Evolutionary conservation across 2,113 vertebrate species (phyloP), one percentile per base, ranked within the genome.

Genomic region (Cheirogaleus medius): DNA sequence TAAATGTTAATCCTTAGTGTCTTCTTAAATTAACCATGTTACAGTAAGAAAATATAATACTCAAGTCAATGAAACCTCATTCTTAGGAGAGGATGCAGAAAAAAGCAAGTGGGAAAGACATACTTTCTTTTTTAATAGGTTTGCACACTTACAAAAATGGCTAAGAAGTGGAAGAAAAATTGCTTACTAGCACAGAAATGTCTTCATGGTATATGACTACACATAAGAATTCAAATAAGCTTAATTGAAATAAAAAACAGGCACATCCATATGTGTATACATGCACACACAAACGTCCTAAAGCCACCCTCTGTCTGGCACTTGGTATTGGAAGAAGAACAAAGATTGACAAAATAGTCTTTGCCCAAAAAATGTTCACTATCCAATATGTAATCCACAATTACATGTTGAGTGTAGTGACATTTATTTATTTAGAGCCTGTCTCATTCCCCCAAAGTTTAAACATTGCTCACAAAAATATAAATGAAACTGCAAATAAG

Each of bases 121-220:
- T 0, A 54, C 32, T 77, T 66, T 49, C 37, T 37, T 44, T 94
- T 37, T 23, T 1, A 76, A 39, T 18, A 69, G 23, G 3, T 6
- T 54, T 8, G 3, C 15, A 23, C 5, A 39, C 21, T 49, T 83
- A 11, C 1, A 44, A 23, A 21, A 74, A 93, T 12, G 25, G 87
- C 15, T 54, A 9, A 90, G 37, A 68, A 58, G 6, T 42, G 66
- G 20, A 42, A 47, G 5, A 66, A 39, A 54, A 44, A n/a, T 21
- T 8, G 5, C 18, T 34, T 58, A 39, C 2, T n/a, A 29, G 7
- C 8, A n/a, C 0, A 49, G 47, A 85, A 93, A 47, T 47, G 6
- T 39, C n/a, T 58, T 32, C 27, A 11, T 23, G 13, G 4, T 3
- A 2, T 23, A 23, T 21, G 58, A 56, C 0, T 3, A 49, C 0